These are phyloP conservation scores for Toxotes jaculatrix DNA, from an alignment of 2,113 vertebrate genomes.

Conservation along the genomic window DNA sequence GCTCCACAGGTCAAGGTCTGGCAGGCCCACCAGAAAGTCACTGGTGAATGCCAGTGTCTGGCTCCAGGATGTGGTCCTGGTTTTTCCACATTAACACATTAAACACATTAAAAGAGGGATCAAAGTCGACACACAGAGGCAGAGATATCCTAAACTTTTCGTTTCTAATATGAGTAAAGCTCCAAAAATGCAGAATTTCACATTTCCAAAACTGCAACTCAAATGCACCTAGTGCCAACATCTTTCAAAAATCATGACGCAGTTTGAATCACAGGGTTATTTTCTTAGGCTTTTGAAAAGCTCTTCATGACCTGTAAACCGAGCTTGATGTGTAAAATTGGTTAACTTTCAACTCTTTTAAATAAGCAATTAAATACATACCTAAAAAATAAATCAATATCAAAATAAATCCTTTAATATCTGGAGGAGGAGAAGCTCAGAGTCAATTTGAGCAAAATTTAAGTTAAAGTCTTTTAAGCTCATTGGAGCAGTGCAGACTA, in stretches of 20 bases:
- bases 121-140: neutral
- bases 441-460: neutral
- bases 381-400: neutral
- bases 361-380: neutral
- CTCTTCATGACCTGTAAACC: neutral
- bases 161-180: neutral
- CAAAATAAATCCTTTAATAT: neutral
- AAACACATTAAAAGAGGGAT: neutral
- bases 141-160: no score
- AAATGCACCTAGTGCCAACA: neutral
- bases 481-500: neutral
- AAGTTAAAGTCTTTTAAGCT: neutral
- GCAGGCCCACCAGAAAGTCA: no score
- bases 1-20: no score
- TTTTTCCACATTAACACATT: neutral
- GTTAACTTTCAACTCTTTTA: neutral
- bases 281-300: neutral
- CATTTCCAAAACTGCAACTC: neutral
- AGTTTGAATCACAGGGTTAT: no score
- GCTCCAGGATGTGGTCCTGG: no score
- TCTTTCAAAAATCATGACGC: neutral
- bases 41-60: no score
- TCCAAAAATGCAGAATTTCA: neutral
- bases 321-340: neutral
- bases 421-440: neutral